phyloP scores from a whole-genome alignment of 2,797 vertebrate genomes.

The Hippopotamyrus pictus region DNA sequence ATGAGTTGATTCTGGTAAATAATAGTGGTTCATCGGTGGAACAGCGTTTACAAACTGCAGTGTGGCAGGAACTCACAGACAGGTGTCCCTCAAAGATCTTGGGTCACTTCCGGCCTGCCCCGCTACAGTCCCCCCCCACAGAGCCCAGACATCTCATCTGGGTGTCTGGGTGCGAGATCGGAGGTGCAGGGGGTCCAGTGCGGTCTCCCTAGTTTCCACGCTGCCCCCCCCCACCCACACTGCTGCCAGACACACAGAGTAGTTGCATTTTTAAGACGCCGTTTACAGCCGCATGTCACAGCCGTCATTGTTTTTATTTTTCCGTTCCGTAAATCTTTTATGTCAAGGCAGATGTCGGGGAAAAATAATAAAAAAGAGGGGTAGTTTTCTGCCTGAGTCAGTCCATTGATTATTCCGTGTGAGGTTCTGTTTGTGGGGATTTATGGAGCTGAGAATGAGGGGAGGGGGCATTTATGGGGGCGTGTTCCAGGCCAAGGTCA shows the following conservation, averaged over 20 bases:
- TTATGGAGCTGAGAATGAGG: background rate
- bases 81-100: background rate
- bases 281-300: slow-evolving; percentile 34
- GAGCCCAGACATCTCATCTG: background rate
- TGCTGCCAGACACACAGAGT: slow-evolving; percentile 43
- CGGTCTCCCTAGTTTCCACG: slow-evolving; percentile 19
- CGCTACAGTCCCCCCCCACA: background rate
- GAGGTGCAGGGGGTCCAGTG: slow-evolving; percentile 39
- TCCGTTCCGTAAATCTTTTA: slow-evolving; percentile 20
- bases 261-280: slow-evolving; percentile 49
- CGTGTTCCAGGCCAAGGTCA: background rate
- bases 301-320: slow-evolving; percentile 16
- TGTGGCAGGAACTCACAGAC: background rate
- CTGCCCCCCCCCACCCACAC: slow-evolving; percentile 49
- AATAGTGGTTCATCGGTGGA: background rate
- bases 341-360: slow-evolving; percentile 16
- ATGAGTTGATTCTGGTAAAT: background rate
- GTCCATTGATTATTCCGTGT: slow-evolving; percentile 13
- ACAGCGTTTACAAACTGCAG: background rate
- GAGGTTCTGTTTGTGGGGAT: slow-evolving; percentile 2
- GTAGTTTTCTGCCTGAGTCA: slow-evolving; percentile 13
- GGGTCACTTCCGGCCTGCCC: background rate
- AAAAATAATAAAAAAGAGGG: background rate
- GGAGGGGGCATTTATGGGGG: background rate
- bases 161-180: slow-evolving; percentile 41